Base-by-base conservation (phyloP, 2,888 invertebrate species). In the Drosophila tanythrix region DNA sequence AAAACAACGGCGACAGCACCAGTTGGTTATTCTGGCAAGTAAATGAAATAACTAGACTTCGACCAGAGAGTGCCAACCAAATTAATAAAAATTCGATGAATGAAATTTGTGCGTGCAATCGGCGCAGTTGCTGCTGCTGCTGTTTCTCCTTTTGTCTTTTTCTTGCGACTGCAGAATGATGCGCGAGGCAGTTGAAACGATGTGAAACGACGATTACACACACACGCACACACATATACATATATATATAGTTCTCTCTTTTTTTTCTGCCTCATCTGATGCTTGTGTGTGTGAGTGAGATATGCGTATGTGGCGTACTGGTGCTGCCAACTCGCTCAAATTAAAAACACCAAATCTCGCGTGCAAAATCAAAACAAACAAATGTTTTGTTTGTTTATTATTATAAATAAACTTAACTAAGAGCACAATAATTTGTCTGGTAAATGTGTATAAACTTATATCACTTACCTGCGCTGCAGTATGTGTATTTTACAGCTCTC, bases 11-110 rank as follows among this genome's bases (percentile, higher is more conserved):
- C 48, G 70, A 79, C 82, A 84, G 79, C 82, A 84, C 82, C 82
- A 87, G 84, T 82, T 75, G 87, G 84, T 88, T 89, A 79, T 82
- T 76, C 84, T 83, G 71, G 78, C 74, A 79, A 77, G 80, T 77
- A 84, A 92, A 91, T 90, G 91, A 92, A 92, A 91, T 91, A 91
- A 91, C 91, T 91, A 91, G 91, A 90, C 86, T 82, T 85, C 88
- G 72, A 59, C 79, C 68, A 69, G 72, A 59, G 71, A 46, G 46
- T 46, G 46, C 46, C 46, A 46, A 46, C 62, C 82, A 85, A 88
- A 83, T 81, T 83, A 83, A 83, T 82, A 87, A 80, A 82, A 89
- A 79, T 81, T 75, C 76, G 74, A 85, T 86, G 90, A 86, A 88
- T 88, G 90, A 85, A 80, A 86, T 79, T 85, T 84, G 78, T 75